Base-by-base conservation (phyloP, 2,888 invertebrate genomes). In the Hydrotaea cyrtoneurina region DNA sequence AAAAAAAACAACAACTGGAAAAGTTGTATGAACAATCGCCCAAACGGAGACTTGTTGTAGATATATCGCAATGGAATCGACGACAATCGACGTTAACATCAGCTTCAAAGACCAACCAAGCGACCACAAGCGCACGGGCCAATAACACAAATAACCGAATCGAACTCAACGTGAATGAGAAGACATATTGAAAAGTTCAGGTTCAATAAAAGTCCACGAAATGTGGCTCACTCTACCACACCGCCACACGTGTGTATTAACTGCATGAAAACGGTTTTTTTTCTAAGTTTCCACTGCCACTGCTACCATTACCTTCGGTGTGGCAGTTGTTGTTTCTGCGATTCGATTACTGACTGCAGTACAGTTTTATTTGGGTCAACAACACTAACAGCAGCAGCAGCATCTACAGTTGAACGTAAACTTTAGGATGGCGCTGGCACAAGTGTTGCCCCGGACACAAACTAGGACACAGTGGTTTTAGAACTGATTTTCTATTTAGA, bases 191-290 rank as follows among this genome's bases (percentile, higher is more conserved):
- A 85, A 69, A 85, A 82, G 85, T 85, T 85, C 85, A 85, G 85
- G 85, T 85, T 85, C 85, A 85, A 82, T 85, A 82, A 78, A 85
- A 82, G 79, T 85, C 82, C 82, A 85, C 85, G 74, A 85, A 85
- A 82, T 17, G 39, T 81, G 82, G 74, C 81, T 73, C 17, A 39
- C 64, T 36, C 17, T 4, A 31, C n/a, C n/a, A 19, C 17, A 21
- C 5, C 23, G 13, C 69, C 69, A 72, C 77, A 85, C 79, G 79
- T 85, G 85, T 82, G 74, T 82, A 85, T 85, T 85, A 77, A 85
- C 76, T 85, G 26, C 39, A 39, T 39, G 39, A 46, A 46, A 73
- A 79, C 64, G 53, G 64, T 19, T 71, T 80, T 78, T 59, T 75
- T 64, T 59, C 77, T 26, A 50, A 13, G n/a, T 3, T 69, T n/a